Evolutionary conservation across 2,888 invertebrate species (phyloP).

Genomic region (Lydus trimaculatus): DNA sequence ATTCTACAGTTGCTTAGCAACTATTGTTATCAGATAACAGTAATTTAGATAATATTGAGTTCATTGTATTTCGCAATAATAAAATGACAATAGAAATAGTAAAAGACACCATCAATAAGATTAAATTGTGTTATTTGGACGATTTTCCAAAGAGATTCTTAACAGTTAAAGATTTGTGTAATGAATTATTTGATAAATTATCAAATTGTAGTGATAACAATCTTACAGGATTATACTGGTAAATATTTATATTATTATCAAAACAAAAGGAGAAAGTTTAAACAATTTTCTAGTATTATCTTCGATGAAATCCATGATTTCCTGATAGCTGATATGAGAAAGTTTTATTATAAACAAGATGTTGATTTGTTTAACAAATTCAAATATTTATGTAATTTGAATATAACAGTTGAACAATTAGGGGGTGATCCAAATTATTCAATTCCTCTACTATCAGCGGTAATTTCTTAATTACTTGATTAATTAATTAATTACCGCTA

Average conservation of each 20-base stretch:
- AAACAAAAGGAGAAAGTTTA: constrained; percentile 2
- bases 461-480: constrained; percentile 38
- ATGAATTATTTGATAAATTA: constrained; percentile 9
- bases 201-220: not conserved
- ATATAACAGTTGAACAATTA: constrained; percentile 57
- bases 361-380: constrained; percentile 52
- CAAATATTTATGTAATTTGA: constrained; percentile 49
- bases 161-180: not conserved
- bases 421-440: constrained; percentile 57
- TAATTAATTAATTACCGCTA: not conserved
- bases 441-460: constrained; percentile 59
- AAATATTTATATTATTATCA: constrained; percentile 11
- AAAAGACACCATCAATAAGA: not conserved
- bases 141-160: not conserved
- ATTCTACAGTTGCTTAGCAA: not conserved
- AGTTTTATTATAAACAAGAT: constrained; percentile 51
- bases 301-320: constrained; percentile 52
- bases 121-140: constrained; percentile 9
- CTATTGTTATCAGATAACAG: constrained; percentile 13
- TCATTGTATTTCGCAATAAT: not conserved
- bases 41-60: no score
- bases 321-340: constrained; percentile 52
- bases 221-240: constrained; percentile 32
- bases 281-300: constrained; percentile 40
- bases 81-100: constrained; percentile 12